Evolutionary conservation across 1,140 invertebrate species (phyloP).

Genomic region (Leptinotarsa undecemlineata): DNA sequence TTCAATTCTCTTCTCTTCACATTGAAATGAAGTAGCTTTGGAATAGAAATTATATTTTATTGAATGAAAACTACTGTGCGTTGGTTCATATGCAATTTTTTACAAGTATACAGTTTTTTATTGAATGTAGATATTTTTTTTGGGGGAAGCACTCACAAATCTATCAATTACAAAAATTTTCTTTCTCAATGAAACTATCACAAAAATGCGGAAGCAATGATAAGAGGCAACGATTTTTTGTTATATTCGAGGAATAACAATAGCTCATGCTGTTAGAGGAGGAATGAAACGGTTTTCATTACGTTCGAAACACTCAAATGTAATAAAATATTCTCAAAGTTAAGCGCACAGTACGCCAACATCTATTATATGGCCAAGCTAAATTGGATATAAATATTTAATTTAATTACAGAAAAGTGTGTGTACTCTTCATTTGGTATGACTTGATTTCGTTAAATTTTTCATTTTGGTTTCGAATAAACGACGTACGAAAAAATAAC

Average conservation of each 20-base stretch:
- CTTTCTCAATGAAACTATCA: no score
- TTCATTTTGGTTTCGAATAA: background rate
- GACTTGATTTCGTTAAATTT: constrained; percentile 26
- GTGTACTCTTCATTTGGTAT: constrained; percentile 29
- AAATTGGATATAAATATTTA: constrained; percentile 33
- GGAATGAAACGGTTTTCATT: constrained; percentile 27
- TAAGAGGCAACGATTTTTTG: background rate
- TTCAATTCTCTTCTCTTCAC: no score
- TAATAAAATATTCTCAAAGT: constrained; percentile 34
- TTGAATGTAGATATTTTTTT: no score
- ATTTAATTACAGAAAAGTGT: constrained; percentile 35
- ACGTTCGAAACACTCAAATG: constrained; percentile 32
- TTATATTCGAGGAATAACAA: background rate
- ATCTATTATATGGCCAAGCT: constrained; percentile 25
- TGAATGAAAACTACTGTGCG: no score
- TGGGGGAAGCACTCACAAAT: no score
- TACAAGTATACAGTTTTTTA: no score
- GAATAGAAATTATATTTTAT: no score
- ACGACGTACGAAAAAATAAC: no score
- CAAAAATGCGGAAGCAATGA: no score
- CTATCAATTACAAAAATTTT: no score
- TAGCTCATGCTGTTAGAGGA: background rate
- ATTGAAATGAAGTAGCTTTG: no score
- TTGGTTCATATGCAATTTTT: no score
- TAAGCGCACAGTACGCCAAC: constrained; percentile 25